Conservation (phyloP, 2,797 vertebrate genomes). For the Sebastes vulpes region DNA sequence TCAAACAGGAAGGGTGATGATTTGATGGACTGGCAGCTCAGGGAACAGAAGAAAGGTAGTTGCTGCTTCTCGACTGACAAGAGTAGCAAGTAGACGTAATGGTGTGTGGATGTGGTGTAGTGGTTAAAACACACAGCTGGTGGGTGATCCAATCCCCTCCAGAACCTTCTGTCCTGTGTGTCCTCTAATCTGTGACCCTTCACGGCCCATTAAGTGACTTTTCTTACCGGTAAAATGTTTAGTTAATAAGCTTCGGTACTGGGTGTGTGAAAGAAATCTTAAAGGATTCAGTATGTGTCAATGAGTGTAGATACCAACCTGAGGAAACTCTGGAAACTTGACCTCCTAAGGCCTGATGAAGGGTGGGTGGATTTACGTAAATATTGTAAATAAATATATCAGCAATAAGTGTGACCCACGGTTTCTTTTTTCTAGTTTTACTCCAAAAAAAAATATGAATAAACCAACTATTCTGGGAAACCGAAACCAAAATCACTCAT, state of each 20-base stretch:
- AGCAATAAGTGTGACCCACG: not conserved
- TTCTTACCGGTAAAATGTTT: not conserved
- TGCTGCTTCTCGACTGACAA: not conserved
- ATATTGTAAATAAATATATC: not conserved
- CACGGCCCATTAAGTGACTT: not conserved
- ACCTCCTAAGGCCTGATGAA: not conserved
- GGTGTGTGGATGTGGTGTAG: not conserved
- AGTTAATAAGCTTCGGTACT: not conserved
- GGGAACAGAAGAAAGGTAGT: not conserved
- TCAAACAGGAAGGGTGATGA: not conserved
- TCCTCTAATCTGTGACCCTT: not conserved
- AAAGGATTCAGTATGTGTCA: not conserved
- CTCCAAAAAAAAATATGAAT: fast-evolving
- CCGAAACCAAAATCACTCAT: not conserved
- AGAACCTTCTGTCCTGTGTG: not conserved
- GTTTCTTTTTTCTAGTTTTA: too few relatives aligned
- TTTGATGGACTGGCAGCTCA: not conserved
- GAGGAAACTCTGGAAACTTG: not conserved
- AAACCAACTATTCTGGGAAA: not conserved
- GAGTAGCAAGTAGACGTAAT: not conserved
- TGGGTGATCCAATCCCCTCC: not conserved
- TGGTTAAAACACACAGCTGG: not conserved
- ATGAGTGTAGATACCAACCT: not conserved
- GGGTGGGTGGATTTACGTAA: too few relatives aligned
- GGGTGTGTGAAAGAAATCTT: not conserved